Evolutionary conservation across 1,140 invertebrate genomes (phyloP).

Genomic region (Pogonus chalceus): DNA sequence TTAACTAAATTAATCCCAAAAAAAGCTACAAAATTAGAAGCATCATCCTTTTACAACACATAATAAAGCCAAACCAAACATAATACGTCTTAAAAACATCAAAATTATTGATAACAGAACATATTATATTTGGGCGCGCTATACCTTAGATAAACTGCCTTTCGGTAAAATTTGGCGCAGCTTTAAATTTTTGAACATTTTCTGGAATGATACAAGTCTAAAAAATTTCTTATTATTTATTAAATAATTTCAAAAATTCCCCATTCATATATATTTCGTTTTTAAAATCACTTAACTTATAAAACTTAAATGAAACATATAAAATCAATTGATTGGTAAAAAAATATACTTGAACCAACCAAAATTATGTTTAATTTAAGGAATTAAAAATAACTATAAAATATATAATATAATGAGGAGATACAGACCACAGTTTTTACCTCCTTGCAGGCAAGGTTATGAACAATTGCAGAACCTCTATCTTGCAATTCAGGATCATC

Average conservation of each 20-base stretch:
- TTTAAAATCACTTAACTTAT: too few species aligned
- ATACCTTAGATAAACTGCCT: slow-evolving; percentile 61
- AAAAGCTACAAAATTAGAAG: too few species aligned
- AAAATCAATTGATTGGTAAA: slow-evolving; percentile 10
- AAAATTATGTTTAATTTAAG: slow-evolving; percentile 12
- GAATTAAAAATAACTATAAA: slow-evolving; percentile 15
- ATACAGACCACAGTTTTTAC: slow-evolving; percentile 93
- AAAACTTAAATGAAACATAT: slow-evolving; percentile 9
- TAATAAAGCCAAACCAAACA: too few species aligned
- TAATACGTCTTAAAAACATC: too few species aligned
- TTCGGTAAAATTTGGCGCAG: slow-evolving; percentile 56
- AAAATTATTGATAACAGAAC: too few species aligned
- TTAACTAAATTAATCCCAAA: too few species aligned
- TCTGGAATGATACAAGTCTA: slow-evolving; percentile 48
- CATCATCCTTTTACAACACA: too few species aligned
- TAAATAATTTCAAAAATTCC: too few species aligned
- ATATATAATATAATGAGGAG: slow-evolving; percentile 27
- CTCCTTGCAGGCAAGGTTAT: slow-evolving; percentile 90
- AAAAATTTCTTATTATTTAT: slow-evolving; percentile 33
- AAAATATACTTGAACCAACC: slow-evolving; percentile 11
- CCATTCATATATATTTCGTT: too few species aligned
- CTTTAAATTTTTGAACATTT: slow-evolving; percentile 57
- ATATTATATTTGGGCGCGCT: too few species aligned
- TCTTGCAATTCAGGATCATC: slow-evolving; percentile 63
- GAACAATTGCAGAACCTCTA: slow-evolving; percentile 73